Base-by-base conservation (phyloP, 2,113 vertebrate genomes). In the Blennius ocellaris region DNA sequence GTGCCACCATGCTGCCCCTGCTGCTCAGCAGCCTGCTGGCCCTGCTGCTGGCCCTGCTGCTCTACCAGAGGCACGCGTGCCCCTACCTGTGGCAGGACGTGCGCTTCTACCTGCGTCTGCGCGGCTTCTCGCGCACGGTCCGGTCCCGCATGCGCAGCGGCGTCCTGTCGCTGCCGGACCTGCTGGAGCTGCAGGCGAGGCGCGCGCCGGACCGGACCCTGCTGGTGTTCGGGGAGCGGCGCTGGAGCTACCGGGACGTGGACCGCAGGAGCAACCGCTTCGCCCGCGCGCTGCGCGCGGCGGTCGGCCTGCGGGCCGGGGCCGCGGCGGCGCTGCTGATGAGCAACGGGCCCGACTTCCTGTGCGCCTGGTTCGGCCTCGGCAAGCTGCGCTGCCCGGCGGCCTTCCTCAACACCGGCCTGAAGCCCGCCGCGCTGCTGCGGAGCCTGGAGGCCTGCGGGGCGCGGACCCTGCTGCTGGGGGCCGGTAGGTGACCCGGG, bases 291-390 rank as follows among this genome's bases (percentile, higher is more conserved):
- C 92, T 98, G 57, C 65, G 92, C 5, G 54, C 56, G 1, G 73
- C 90, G 0, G 87, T 81, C 0, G 39, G 56, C 0, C 58, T 96
- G 78, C 78, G 82, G 50, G 92, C 64, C 11, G 96, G 96, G 0
- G 95, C 96, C 89, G 85, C 92, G 0, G 96, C 95, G 6, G 96
- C 97, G 5, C 69, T 97, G 80, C 81, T 97, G 61, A 96, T 99
- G 96, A 90, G 82, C 87, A 99, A 98, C 0, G 96, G 97, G 47
- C 94, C 97, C 0, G 96, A 98, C 69, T 99, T 98, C 39, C 56
- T 99, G 1, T 94, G 96, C 0, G 92, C 91, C 15, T 98, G 97
- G 97, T 92, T 99, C 0, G 97, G 95, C 1, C 85, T 97, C 54
- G 91, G 93, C 21, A 97, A 97, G 50, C 45, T 98, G 79, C 96